Evolutionary conservation across 1,140 invertebrate species (phyloP), one percentile per base, ranked within the genome.

Genomic region (Cherax quadricarinatus): DNA sequence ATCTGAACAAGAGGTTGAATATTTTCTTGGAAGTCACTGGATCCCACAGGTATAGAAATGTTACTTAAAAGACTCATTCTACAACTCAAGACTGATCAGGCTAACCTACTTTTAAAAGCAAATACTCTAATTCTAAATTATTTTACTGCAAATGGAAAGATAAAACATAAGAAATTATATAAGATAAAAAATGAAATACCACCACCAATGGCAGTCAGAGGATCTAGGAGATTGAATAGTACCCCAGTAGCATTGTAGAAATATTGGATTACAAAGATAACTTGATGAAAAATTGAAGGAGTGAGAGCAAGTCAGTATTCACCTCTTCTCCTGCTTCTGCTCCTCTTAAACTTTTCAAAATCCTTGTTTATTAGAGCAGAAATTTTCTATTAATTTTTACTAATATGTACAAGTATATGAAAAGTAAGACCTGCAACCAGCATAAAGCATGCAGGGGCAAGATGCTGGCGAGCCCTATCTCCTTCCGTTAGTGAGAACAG

Each of bases 401-500:
- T 21, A 70, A 57, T 57, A 14, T 57, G 9, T 57, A 57, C 53
- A 57, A 57, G 53, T 14, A 57, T 57, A 57, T 57, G 53, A 57
- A 57, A 57, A 57, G 53, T 10, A 57, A 57, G 53, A 57, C 53
- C 53, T 57, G 53, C 53, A 70, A 70, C 66, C 66, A 70, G 6
- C 21, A 18, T n/a, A 70, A 70, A 18, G 16, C 21, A 90, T 78
- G 73, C 66, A 86, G 62, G 78, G 79, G 90, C 60, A 66, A 80
- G 21, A 86, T 84, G 62, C 62, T 66, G 80, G 53, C 84, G 81
- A 66, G 78, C 90, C 90, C 90, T 86, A 86, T 66, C 57, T 62
- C 90, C 90, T 81, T 86, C 90, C 70, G 78, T 91, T 91, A 91
- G 82, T 91, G 89, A 91, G 57, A 62, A 86, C 49, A 91, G 89